Evolutionary conservation across 1,140 invertebrate genomes (phyloP), one percentile per base, ranked within the genome.

Genomic region (Papilio dardanus): DNA sequence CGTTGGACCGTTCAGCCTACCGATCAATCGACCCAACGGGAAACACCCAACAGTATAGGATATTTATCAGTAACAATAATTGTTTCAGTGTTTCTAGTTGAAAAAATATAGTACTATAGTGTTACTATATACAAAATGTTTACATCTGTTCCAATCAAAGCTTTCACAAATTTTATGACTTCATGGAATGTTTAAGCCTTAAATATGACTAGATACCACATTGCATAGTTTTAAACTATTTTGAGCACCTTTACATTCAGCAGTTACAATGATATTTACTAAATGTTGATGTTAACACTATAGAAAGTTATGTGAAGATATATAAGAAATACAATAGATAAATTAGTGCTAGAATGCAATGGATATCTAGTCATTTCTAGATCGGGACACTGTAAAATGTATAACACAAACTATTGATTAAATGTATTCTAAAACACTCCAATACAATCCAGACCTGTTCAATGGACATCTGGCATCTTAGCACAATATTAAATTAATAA

Each of bases 101-200:
- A 68, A 77, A 77, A 77, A 78, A 78, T 81, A 81, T 80, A 81
- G 78, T 75, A 80, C 81, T 73, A 30, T 73, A 73, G 42, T 71
- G 68, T 71, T 46, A n/a, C 68, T 71, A 58, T 58, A 42, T 69
- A 73, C 71, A 58, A 73, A 58, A 73, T 85, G 84, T 84, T 84
- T 86, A 83, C 77, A 85, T 79, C 81, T 84, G 84, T 81, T 88
- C 87, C 88, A 89, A 91, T 89, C 83, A 85, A 86, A 89, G 82
- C 86, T 86, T 88, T 86, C 83, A 90, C 80, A 87, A 83, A 82
- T 85, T 87, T 84, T 87, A 86, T 84, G 86, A 85, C 87, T 87
- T 91, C 82, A 90, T 92, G 91, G 91, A 92, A 92, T 92, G 91
- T 92, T 91, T 88, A 89, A 92, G 89, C 88, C 84, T 88, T 88